Conservation (phyloP, 2,113 vertebrate genomes). For the Paradoxurus hermaphroditus region DNA sequence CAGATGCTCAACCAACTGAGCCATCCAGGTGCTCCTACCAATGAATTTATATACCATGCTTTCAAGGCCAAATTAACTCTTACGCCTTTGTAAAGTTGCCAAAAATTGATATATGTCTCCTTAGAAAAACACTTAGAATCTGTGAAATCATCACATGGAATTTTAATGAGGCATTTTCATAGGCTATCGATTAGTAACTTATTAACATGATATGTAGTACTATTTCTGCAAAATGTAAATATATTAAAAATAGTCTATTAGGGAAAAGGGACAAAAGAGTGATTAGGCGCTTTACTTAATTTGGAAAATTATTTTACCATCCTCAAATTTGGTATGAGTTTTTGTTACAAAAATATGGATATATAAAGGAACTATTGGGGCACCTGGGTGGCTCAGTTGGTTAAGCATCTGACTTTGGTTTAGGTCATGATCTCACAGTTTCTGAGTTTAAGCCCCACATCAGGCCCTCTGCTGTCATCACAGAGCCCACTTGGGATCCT, state of each 20-base stretch:
- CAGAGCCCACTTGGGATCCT: too few species aligned
- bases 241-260: neutral
- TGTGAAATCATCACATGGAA: neutral
- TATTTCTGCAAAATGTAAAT: neutral
- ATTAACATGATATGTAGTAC: neutral
- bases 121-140: neutral
- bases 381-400: too few species aligned
- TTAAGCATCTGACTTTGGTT: too few species aligned
- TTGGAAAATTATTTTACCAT: slow-evolving; percentile 28
- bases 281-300: neutral
- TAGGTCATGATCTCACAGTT: too few species aligned
- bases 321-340: neutral
- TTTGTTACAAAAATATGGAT: slow-evolving; percentile 4
- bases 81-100: neutral
- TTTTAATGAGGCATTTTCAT: slow-evolving; percentile 20
- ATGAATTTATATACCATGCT: neutral
- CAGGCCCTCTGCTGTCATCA: too few species aligned
- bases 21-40: neutral
- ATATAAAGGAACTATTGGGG: neutral
- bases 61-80: slow-evolving; percentile 42
- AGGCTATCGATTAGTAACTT: neutral
- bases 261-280: neutral
- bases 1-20: too few species aligned
- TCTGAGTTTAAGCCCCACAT: too few species aligned
- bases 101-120: neutral